A percentile compares a stretch with the other conserved stretches of the same genome.
Conservation (phyloP, 2,888 invertebrate species). For the Rhagophthalmus giganteus region DNA sequence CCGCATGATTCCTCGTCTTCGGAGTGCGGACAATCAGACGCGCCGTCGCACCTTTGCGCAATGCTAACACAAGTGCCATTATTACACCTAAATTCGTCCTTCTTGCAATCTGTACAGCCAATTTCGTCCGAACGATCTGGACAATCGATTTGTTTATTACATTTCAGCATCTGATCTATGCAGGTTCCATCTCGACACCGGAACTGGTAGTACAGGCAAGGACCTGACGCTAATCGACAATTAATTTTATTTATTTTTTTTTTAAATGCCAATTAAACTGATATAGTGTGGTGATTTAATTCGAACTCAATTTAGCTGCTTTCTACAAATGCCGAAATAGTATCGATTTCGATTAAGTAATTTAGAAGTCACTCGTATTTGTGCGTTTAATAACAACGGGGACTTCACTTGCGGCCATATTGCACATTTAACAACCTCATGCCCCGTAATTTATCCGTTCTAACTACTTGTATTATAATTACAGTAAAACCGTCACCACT, state of each 20-base stretch:
- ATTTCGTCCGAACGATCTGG: constrained; percentile 76
- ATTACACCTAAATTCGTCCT: constrained; percentile 62
- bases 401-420: too few relatives aligned
- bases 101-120: constrained; percentile 65
- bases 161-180: constrained; percentile 55
- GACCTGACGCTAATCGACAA: constrained; percentile 28
- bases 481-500: too few relatives aligned
- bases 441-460: too few relatives aligned
- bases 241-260: constrained; percentile 15
- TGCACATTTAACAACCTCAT: too few relatives aligned
- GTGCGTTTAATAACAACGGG: too few relatives aligned
- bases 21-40: constrained; percentile 59
- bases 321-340: too few relatives aligned
- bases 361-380: too few relatives aligned
- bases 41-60: constrained; percentile 58
- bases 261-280: constrained; percentile 9
- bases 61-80: constrained; percentile 60
- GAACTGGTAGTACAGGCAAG: constrained; percentile 59
- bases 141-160: constrained; percentile 73
- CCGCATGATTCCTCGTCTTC: constrained; percentile 63
- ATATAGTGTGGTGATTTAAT: background rate
- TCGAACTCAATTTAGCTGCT: background rate
- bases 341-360: too few relatives aligned
- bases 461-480: too few relatives aligned
- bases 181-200: constrained; percentile 60